Evolutionary conservation across 2,797 vertebrate species (phyloP).

Genomic region (Sebastiscus albofasciatus): DNA sequence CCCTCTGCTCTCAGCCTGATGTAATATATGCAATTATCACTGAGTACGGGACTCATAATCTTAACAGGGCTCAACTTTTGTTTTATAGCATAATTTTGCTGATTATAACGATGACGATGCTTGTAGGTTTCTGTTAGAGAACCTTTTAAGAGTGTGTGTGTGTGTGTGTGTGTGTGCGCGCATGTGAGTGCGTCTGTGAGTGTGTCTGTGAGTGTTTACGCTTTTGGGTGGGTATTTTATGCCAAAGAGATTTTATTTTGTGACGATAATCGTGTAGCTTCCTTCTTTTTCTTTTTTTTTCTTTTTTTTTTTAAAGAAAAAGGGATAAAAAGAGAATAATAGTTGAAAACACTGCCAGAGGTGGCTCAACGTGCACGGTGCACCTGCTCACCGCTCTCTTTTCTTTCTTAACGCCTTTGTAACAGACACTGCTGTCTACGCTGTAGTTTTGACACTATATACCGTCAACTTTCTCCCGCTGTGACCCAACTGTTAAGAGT

Average conservation of each 20-base stretch:
- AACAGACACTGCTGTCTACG: slow-evolving; percentile 57
- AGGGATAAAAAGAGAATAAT: slow-evolving; percentile 45
- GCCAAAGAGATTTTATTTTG: slow-evolving; percentile 88
- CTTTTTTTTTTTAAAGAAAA: slow-evolving; percentile 38
- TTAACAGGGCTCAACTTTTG: slow-evolving; percentile 79
- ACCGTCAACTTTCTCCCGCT: slow-evolving; percentile 42
- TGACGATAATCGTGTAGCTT: slow-evolving; percentile 79
- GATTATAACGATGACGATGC: slow-evolving; percentile 66
- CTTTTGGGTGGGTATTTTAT: slow-evolving; percentile 82
- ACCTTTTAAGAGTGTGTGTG: slow-evolving; percentile 61
- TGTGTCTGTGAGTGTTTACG: slow-evolving; percentile 54
- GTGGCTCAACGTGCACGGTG: slow-evolving; percentile 60
- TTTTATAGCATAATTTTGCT: slow-evolving; percentile 75
- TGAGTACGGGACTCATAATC: slow-evolving; percentile 77
- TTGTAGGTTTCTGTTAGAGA: slow-evolving; percentile 73
- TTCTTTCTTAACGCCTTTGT: slow-evolving; percentile 61
- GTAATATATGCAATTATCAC: slow-evolving; percentile 83
- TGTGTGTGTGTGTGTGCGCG: slow-evolving; percentile 12
- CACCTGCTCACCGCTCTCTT: slow-evolving; percentile 60
- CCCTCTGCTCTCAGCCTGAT: slow-evolving; percentile 64
- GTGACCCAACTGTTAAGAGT: slow-evolving; percentile 13
- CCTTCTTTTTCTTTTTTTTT: slow-evolving; percentile 37
- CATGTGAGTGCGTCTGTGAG: background rate
- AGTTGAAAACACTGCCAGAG: slow-evolving; percentile 76
- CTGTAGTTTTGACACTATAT: slow-evolving; percentile 56